Evolutionary conservation across 1,140 invertebrate genomes (phyloP), one percentile per base, ranked within the genome.

Genomic region (Globodera rostochiensis): DNA sequence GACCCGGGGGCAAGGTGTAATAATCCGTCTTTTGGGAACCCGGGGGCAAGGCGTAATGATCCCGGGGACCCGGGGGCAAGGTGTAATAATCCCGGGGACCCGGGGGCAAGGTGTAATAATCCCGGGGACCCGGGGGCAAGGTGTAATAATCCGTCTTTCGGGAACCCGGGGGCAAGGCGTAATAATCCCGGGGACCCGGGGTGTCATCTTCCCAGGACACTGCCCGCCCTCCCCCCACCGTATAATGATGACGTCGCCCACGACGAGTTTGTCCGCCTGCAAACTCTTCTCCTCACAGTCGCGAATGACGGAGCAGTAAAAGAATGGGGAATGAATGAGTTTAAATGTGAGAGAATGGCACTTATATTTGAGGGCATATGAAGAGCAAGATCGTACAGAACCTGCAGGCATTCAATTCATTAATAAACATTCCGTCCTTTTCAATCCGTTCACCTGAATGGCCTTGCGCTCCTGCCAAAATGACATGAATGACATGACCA

Each of bases 331-430:
- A 36, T 71, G 69, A 13, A 71, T 45, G 69, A 36, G 36, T 5
- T 36, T 11, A 45, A 71, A 13, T 71, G 69, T 11, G 8, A 36
- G 8, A 36, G 7, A 47, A 71, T 36, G 69, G 69, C 69, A 71
- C 69, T 71, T 47, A 71, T 71, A 78, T 95, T 97, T 92, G 97
- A 94, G 53, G 91, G 87, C 73, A 90, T 73, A 45, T 88, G 80
- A 25, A 75, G 84, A 46, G 80, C 81, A 73, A 90, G 87, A 36
- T 87, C 84, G 74, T 82, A 82, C 3, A 89, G 79, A 9, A 88
- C 86, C 84, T 87, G 80, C 60, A 85, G 45, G 80, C 77, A n/a
- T 36, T 50, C 21, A 60, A 46, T 81, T n/a, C 66, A 77, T n/a
- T n/a, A 11, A 84, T 15, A 11, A 47, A 45, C 15, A 83, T 46